Evolutionary conservation across 2,797 vertebrate species (phyloP).

Genomic region (Bradypodion ventrale): DNA sequence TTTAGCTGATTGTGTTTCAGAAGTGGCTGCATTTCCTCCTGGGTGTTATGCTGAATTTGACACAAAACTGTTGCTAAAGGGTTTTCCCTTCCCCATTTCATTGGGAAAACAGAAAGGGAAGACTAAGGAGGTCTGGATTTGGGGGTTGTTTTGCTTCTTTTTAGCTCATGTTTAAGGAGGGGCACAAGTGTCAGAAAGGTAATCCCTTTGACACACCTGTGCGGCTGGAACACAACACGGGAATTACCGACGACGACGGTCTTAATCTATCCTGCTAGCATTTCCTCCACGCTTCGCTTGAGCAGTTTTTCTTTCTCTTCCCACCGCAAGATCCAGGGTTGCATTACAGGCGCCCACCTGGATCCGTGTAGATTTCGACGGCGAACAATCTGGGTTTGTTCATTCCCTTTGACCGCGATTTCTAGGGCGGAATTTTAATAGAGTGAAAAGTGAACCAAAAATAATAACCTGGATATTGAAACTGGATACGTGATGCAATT

Average conservation of each 20-base stretch:
- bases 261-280: conserved; percentile 67
- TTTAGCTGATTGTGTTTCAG: conserved; percentile 10
- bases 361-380: conserved; percentile 17
- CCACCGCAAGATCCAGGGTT: conserved; percentile 64
- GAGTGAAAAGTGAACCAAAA: conserved; percentile 44
- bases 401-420: conserved; percentile 46
- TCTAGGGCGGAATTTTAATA: conserved; percentile 72
- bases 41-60: neutral
- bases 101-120: conserved; percentile 31
- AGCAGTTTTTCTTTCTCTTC: conserved; percentile 38
- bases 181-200: conserved; percentile 67
- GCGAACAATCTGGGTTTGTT: conserved; percentile 70
- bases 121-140: conserved; percentile 42
- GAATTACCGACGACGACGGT: conserved; percentile 59
- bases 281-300: conserved; percentile 52
- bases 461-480: conserved; percentile 38
- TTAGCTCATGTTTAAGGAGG: conserved; percentile 28
- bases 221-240: conserved; percentile 52
- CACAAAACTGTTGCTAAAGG: neutral
- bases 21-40: neutral
- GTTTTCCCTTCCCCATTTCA: conserved; percentile 7
- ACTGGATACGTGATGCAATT: neutral
- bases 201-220: conserved; percentile 77
- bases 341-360: conserved; percentile 34
- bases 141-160: neutral